Evolutionary conservation across 2,113 vertebrate genomes (phyloP).

Genomic region (Lipophrys pholis): DNA sequence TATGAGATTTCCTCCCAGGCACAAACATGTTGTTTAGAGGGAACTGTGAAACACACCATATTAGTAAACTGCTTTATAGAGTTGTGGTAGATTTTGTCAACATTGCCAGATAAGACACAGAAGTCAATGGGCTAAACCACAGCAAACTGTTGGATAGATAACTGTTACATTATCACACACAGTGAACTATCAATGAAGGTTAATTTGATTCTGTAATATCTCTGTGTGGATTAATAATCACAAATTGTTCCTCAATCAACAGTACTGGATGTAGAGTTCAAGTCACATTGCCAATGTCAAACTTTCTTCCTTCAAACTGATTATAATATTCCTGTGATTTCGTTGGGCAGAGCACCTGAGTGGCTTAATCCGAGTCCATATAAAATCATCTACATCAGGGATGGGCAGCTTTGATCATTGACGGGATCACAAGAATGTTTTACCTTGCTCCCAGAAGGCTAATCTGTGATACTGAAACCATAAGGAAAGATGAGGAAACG

Average conservation of each 20-base stretch:
- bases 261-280: neutral
- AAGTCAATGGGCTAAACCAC: constrained; percentile 1
- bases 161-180: constrained; percentile 18
- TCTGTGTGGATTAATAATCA: neutral
- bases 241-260: neutral
- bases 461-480: no score
- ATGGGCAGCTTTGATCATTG: no score
- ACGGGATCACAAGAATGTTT: no score
- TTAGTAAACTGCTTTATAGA: constrained; percentile 8
- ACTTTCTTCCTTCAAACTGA: neutral
- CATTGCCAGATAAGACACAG: neutral
- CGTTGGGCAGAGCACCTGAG: neutral
- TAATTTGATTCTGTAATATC: neutral
- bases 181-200: neutral
- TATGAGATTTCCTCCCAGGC: constrained; percentile 26
- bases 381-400: neutral
- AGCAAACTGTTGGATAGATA: neutral
- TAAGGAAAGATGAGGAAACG: no score
- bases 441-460: no score
- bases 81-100: constrained; percentile 21
- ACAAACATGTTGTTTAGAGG: constrained; percentile 8
- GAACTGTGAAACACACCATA: neutral
- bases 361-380: neutral
- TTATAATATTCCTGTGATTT: neutral
- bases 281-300: neutral